phyloP scores from a whole-genome alignment of 2,113 vertebrate species.

The Neogobius melanostomus region DNA sequence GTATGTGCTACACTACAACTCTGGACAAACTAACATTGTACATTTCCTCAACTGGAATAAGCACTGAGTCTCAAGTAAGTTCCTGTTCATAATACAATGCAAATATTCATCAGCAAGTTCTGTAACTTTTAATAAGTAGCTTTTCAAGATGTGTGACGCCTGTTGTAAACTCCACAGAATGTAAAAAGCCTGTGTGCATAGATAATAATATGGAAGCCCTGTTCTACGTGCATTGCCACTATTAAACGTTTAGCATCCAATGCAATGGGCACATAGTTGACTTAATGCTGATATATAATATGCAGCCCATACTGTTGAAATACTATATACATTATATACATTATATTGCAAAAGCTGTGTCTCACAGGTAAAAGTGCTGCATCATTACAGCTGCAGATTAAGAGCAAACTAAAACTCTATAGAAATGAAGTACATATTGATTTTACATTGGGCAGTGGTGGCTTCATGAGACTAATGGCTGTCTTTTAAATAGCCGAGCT shows the following conservation, averaged over 20 bases:
- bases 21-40: background rate
- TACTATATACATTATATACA: background rate
- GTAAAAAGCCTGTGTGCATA: no score
- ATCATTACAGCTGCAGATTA: conserved; percentile 5
- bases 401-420: conserved; percentile 14
- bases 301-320: no score
- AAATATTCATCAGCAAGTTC: no score
- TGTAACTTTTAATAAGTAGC: no score
- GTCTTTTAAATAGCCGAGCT: conserved; percentile 7
- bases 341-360: background rate
- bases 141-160: no score
- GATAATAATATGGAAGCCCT: no score
- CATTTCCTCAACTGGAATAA: background rate
- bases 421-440: conserved; percentile 30
- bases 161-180: no score
- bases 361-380: conserved; percentile 8
- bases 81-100: background rate
- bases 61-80: background rate
- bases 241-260: no score
- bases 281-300: no score
- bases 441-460: conserved; percentile 20
- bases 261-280: background rate
- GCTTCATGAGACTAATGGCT: conserved; percentile 8
- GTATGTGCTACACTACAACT: conserved; percentile 9
- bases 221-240: no score